Conservation (phyloP, 2,797 vertebrate species). For the Silurus aristotelis region DNA sequence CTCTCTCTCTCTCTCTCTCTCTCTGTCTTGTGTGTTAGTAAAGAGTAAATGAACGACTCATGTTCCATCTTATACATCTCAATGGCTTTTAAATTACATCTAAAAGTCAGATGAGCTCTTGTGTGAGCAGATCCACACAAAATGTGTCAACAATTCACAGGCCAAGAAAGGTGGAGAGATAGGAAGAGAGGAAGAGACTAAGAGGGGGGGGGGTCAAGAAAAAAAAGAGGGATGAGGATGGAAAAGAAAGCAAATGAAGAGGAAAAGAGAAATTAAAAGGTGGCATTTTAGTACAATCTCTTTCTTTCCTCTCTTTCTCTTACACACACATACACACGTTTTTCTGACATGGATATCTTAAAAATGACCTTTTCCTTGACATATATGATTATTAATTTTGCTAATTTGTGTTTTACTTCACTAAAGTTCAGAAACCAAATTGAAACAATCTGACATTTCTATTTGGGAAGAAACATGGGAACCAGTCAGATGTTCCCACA, state of each 20-base stretch:
- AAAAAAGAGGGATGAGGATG: not conserved
- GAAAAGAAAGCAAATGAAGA: slow-evolving; percentile 22
- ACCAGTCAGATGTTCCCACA: not conserved
- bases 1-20: slow-evolving; percentile 21
- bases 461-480: not conserved
- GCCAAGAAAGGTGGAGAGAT: not conserved
- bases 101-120: slow-evolving; percentile 77
- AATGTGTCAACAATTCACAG: slow-evolving; percentile 66
- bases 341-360: not conserved
- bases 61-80: slow-evolving; percentile 69
- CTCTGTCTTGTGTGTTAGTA: slow-evolving; percentile 52
- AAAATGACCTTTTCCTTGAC: not conserved
- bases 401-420: not conserved
- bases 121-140: slow-evolving; percentile 62
- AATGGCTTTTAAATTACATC: slow-evolving; percentile 78
- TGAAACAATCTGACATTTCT: not conserved
- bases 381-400: not conserved
- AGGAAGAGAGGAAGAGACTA: not conserved
- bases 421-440: not conserved
- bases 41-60: slow-evolving; percentile 68
- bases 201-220: not conserved
- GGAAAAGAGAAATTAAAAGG: slow-evolving; percentile 21
- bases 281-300: slow-evolving; percentile 5
- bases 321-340: not conserved
- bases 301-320: too few species aligned